Conservation (phyloP, 2,888 invertebrate genomes). For the Plebejus argus region DNA sequence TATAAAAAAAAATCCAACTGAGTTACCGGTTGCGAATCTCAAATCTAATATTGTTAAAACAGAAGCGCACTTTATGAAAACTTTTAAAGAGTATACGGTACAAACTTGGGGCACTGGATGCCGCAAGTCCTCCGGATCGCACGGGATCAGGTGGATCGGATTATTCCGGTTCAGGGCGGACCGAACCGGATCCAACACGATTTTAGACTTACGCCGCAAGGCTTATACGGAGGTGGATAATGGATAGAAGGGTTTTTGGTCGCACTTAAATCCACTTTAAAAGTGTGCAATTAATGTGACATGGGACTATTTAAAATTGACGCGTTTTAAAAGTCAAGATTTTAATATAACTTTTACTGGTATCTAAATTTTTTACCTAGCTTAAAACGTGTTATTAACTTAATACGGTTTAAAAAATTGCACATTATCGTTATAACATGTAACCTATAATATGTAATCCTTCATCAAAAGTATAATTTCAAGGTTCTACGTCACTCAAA, state of each 20-base stretch:
- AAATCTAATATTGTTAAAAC: neutral
- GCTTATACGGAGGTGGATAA: conserved; percentile 60
- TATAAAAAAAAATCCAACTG: neutral
- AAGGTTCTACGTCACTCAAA: neutral
- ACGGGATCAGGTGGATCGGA: conserved; percentile 75
- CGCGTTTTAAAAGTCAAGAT: neutral
- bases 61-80: conserved; percentile 1
- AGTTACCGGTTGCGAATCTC: neutral
- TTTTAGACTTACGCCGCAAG: conserved; percentile 69
- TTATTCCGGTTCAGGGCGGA: conserved; percentile 72
- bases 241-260: conserved; percentile 40
- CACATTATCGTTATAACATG: too few species aligned
- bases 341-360: neutral
- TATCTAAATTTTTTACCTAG: neutral
- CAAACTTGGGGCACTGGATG: conserved; percentile 39
- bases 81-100: conserved; percentile 36
- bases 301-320: neutral
- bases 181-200: conserved; percentile 72
- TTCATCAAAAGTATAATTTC: too few species aligned
- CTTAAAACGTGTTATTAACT: too few species aligned
- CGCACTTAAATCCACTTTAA: conserved; percentile 30
- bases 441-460: too few species aligned
- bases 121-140: conserved; percentile 63
- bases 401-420: too few species aligned
- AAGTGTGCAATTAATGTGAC: conserved; percentile 31